Conservation (phyloP, 2,113 vertebrate species). For the Vulpes vulpes region DNA sequence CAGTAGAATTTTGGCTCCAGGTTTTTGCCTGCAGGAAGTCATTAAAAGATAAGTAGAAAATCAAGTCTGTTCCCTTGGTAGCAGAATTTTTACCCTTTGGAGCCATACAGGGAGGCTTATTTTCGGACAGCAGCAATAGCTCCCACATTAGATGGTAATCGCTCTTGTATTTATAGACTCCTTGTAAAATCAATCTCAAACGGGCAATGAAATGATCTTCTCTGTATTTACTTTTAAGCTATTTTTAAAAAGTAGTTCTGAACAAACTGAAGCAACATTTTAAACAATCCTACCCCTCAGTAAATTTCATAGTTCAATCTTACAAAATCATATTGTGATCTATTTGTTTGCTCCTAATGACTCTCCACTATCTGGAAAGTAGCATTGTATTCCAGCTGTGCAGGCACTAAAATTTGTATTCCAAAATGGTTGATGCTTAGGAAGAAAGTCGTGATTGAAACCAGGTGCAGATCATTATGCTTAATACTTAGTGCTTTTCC, state of each 20-base stretch:
- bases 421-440: not conserved
- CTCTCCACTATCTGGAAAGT: slow-evolving; percentile 28
- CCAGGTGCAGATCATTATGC: slow-evolving; percentile 74
- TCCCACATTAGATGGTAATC: not conserved
- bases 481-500: not conserved
- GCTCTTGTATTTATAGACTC: slow-evolving; percentile 14
- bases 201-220: not conserved
- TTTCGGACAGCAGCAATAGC: slow-evolving; percentile 44
- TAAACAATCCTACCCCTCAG: not conserved
- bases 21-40: slow-evolving; percentile 69
- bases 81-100: slow-evolving; percentile 48
- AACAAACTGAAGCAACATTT: not conserved
- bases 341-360: not conserved
- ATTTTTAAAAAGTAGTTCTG: not conserved
- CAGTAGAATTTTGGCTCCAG: slow-evolving; percentile 51
- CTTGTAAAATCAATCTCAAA: not conserved
- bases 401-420: slow-evolving; percentile 32
- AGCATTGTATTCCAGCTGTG: slow-evolving; percentile 65
- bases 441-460: slow-evolving; percentile 27
- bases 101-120: not conserved
- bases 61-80: slow-evolving; percentile 65
- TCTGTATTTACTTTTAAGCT: slow-evolving; percentile 42
- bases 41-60: slow-evolving; percentile 75
- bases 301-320: not conserved
- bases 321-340: not conserved